Evolutionary conservation across 2,113 vertebrate species (phyloP).

Genomic region (Brienomyrus longianalis): DNA sequence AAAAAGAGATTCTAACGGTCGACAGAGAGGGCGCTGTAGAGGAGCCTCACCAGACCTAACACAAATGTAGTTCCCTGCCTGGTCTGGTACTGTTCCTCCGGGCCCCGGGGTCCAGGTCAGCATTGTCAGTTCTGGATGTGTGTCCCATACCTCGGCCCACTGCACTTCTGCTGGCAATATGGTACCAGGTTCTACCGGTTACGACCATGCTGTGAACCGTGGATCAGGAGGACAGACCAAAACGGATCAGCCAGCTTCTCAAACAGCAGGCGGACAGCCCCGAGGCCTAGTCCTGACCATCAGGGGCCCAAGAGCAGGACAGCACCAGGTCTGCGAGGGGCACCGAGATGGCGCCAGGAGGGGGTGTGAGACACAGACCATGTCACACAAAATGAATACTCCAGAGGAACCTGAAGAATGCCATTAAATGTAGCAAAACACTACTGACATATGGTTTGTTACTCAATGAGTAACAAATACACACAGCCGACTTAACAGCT

Average conservation of each 20-base stretch:
- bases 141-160: not conserved
- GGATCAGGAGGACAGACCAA: not conserved
- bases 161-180: not conserved
- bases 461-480: not conserved
- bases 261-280: not conserved
- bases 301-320: not conserved
- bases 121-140: not conserved
- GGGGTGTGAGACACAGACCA: not conserved
- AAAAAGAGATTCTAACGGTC: conserved; percentile 10
- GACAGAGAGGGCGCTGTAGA: not conserved
- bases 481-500: not conserved
- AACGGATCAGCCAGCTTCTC: not conserved
- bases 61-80: not conserved
- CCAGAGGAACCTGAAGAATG: not conserved
- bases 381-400: not conserved
- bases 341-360: not conserved
- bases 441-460: not conserved
- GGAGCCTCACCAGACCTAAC: not conserved
- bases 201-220: not conserved
- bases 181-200: not conserved
- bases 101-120: not conserved
- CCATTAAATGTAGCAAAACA: not conserved
- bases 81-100: not conserved
- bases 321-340: not conserved
- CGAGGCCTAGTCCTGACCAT: not conserved